Evolutionary conservation across 2,113 vertebrate genomes (phyloP), one percentile per base, ranked within the genome.

Genomic region (Entomyzon cyanotis): DNA sequence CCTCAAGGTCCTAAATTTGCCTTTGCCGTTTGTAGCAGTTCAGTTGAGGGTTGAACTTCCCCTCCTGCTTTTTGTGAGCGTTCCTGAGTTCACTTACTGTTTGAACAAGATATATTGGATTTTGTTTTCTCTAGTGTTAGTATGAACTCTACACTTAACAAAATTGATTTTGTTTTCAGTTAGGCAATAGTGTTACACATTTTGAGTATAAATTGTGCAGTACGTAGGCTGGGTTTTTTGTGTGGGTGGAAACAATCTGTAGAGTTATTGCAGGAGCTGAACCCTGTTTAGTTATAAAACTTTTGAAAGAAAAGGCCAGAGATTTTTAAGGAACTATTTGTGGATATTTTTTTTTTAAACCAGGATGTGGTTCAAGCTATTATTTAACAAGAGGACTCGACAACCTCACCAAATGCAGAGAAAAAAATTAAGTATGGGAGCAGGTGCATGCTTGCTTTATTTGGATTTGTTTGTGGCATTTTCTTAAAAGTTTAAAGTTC

Each of bases 291-390:
- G 90, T 88, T 91, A 83, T 64, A 93, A 94, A 92, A 85, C 82
- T 94, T 96, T 65, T 59, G 73, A 94, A 93, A 93, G 56, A 82
- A 87, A 93, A 96, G 73, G 9, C 33, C 42, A 50, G 90, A 77
- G 58, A 76, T 95, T 81, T 93, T 87, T 75, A 39, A 74, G 75
- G 67, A 92, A 63, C 78, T 65, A 42, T 89, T 70, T 94, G n/a
- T 65, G 11, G 74, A 73, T 88, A 23, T 5, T 41, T 77, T 81
- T 81, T 52, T 94, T 68, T 56, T 6, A 71, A 92, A 86, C 35
- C 70, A 94, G 94, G 94, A 94, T 97, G 74, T 89, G 77, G 85
- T 97, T 95, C 96, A 96, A 88, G 86, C 63, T 89, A 85, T 85
- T 90, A 91, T 88, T 92, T 89, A 95, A 87, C 30, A 67, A 70